Evolutionary conservation across 2,797 vertebrate species (phyloP), one percentile per base, ranked within the genome.

Genomic region (Enteromius mattozi): DNA sequence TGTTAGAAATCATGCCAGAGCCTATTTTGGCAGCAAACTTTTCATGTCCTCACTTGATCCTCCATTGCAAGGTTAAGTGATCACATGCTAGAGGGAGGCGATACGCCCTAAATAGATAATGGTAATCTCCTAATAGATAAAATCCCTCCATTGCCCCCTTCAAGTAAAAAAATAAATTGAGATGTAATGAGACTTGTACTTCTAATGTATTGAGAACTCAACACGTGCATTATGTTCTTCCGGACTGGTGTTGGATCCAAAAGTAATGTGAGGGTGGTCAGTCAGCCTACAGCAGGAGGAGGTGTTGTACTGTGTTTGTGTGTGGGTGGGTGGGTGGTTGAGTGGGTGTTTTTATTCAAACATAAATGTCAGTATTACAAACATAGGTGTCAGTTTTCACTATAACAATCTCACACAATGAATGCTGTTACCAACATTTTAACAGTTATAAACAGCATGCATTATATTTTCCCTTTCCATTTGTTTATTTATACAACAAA

Each of bases 41-140:
- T 35, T 49, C 33, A 61, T 78, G 86, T 84, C 68, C 87, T 87
- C 13, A 84, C 65, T 86, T 89, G 80, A 85, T 82, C 81, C 72
- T 66, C 51, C 8, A 78, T 77, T 65, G 70, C 61, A 87, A 80
- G 83, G 75, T 87, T 88, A 88, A 88, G 82, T 17, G 35, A 83
- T 87, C 70, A 69, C 47, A 56, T 80, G 85, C 78, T 47, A 45
- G 35, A 78, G 68, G 77, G 76, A 87, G 79, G 70, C 81, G 80
- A 84, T 78, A 76, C 37, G 7, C 19, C 35, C 74, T 82, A 45
- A 80, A 35, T 5, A 77, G 65, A 68, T 49, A 69, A 84, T 61
- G 59, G 35, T 37, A 61, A 84, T 69, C 76, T 78, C 49, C 24
- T 45, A 69, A 63, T 14, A 24, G 68, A 75, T 17, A 35, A 21